Evolutionary conservation across 1,140 invertebrate species (phyloP), one percentile per base, ranked within the genome.

Genomic region (Sycobia sp.): DNA sequence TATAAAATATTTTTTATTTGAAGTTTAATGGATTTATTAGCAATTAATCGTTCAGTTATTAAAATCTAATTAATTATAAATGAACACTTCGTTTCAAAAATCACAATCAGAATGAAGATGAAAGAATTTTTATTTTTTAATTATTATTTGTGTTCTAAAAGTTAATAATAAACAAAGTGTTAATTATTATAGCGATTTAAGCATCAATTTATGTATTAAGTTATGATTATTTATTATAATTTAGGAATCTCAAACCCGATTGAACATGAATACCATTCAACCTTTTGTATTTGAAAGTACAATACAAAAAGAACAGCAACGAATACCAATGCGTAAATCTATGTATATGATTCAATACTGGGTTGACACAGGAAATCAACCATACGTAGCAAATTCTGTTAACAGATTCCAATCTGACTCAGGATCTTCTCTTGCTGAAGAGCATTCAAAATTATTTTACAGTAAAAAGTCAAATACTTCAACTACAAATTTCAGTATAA

Each of bases 321-420:
- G 59, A 14, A 1, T 64, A 23, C 56, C 63, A 43, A 69, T 72
- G 34, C 68, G 66, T 13, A 76, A 75, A 57, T 14, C 66, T 32
- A 34, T 66, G n/a, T 62, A 16, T 10, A 53, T 68, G 0, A 49
- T 77, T 50, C 75, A 76, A 41, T 69, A 74, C 50, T 79, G 76
- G 77, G 54, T 79, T 46, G 57, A 78, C 55, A 79, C 74, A 23
- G 74, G 76, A 7, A 68, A 72, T 50, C 29, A 69, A 14, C 73
- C 73, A 0, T 72, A 69, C 50, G 22, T 22, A 9, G 18, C 34
- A 47, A 50, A 49, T 61, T 50, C 51, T 8, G 36, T 36, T 13
- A 13, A 51, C 13, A 27, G 36, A 8, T 39, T 46, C 36, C 11
- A 43, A 4, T 71, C 68, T 3, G 65, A 67, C 7, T 23, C 36